Conservation (phyloP, 2,888 invertebrate genomes). For the Barypeithes pellucidus region DNA sequence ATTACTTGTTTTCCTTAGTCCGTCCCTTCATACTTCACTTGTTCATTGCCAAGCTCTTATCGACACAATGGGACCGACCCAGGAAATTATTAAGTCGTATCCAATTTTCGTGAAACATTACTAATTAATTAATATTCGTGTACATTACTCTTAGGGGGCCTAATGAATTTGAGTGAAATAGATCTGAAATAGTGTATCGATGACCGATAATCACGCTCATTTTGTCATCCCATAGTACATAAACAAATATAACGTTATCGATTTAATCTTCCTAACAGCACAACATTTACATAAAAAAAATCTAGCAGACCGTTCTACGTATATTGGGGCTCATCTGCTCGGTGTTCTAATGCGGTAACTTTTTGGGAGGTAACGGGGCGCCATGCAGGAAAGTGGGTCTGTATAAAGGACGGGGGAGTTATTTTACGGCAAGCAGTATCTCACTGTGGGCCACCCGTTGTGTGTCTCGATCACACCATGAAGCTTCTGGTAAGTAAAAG, state of each 20-base stretch:
- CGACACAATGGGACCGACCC: no score
- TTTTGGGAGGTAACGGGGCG: conserved; percentile 16
- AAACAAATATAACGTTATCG: not conserved
- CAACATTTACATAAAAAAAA: conserved; percentile 16
- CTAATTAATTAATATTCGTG: no score
- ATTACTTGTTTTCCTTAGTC: no score
- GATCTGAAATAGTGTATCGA: no score
- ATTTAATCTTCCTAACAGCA: not conserved
- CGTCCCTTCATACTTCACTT: no score
- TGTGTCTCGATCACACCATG: conserved; percentile 60
- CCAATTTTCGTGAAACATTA: no score
- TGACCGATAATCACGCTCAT: no score
- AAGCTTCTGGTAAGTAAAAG: conserved; percentile 68
- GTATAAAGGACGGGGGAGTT: conserved; percentile 63
- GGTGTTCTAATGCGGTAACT: conserved; percentile 23
- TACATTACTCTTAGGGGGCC: no score
- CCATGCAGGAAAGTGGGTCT: conserved; percentile 48
- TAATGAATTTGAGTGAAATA: no score
- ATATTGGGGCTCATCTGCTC: conserved; percentile 19
- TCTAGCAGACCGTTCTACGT: conserved; percentile 17
- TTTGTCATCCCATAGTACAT: no score
- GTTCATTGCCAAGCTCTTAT: no score
- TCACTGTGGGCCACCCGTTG: conserved; percentile 56
- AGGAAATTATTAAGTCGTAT: no score
- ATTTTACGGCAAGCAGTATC: conserved; percentile 62